Base-by-base conservation (phyloP, 1,140 invertebrate genomes). In the Drosophila yakuba region DNA sequence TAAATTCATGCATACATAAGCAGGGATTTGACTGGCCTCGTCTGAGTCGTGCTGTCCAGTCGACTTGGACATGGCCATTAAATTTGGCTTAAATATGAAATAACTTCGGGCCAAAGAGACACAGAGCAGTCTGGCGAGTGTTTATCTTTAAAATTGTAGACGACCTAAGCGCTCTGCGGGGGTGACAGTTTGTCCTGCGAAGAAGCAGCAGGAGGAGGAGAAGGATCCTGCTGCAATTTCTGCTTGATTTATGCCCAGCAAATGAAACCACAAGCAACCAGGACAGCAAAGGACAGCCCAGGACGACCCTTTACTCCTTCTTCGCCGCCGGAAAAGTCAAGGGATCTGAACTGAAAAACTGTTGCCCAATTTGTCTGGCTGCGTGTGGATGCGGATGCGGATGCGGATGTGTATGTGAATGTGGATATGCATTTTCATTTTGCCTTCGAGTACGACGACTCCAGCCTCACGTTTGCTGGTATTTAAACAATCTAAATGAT, bases 101-200 rank as follows among this genome's bases (percentile, higher is more conserved):
- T 67, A 74, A 67, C 61, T 76, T 48, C 23, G 43, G 45, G 52
- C 23, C 64, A 39, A n/a, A 57, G 44, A 51, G 45, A 55, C 47
- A 44, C 48, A 7, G 28, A n/a, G 20, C 20, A 36, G 48, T 15
- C 44, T 50, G 28, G 45, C 58, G 62, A 83, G 80, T 82, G 80
- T 83, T 78, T 82, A 82, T 82, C 63, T 69, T 82, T 74, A 78
- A 78, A 82, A 82, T 83, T 83, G 76, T 59, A 69, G 60, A 63
- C 44, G 23, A 62, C 45, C 50, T 56, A 74, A 73, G 54, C 39
- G 54, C 59, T 67, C 38, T 32, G 58, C 51, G 60, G 48, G 57
- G 48, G 36, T 52, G 55, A 43, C 74, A 62, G 54, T 58, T 63
- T 63, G 44, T 32, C 45, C 44, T 50, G 52, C 2, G 25, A 4